Percentiles rank a stretch among this genome's conserved stretches.
These are phyloP conservation scores for Fratercula arctica DNA, from an alignment of 2,797 vertebrate genomes.

Conservation along the genomic window DNA sequence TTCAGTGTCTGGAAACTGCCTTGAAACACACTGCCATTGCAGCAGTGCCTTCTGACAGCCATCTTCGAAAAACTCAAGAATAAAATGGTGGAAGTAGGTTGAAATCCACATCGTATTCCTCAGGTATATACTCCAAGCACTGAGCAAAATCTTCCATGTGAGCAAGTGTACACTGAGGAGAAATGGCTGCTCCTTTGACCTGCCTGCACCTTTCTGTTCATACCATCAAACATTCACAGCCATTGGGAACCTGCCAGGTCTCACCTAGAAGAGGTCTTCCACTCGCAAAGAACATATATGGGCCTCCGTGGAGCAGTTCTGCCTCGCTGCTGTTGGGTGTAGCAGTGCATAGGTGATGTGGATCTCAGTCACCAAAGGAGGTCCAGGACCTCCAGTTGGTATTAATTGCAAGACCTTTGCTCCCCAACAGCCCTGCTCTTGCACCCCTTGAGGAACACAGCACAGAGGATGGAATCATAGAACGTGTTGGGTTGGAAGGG, in stretches of 20 bases:
- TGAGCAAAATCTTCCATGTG: neutral
- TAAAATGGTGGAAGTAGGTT: neutral
- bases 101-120: neutral
- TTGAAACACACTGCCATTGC: neutral
- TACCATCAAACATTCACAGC: neutral
- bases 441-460: neutral
- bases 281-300: neutral
- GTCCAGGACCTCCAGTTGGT: neutral
- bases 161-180: neutral
- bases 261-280: neutral
- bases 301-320: neutral
- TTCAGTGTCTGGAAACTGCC: neutral
- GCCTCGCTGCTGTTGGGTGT: neutral
- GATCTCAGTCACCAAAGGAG: neutral
- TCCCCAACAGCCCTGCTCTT: neutral
- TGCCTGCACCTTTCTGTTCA: neutral
- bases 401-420: neutral
- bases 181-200: neutral
- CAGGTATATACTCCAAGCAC: neutral
- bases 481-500: too few species aligned
- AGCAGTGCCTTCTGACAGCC: neutral
- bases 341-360: neutral
- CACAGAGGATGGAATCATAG: neutral
- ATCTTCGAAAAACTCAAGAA: neutral
- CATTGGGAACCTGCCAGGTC: neutral